phyloP scores from a whole-genome alignment of 2,113 vertebrate genomes.

The Hippocampus barbouri region DNA sequence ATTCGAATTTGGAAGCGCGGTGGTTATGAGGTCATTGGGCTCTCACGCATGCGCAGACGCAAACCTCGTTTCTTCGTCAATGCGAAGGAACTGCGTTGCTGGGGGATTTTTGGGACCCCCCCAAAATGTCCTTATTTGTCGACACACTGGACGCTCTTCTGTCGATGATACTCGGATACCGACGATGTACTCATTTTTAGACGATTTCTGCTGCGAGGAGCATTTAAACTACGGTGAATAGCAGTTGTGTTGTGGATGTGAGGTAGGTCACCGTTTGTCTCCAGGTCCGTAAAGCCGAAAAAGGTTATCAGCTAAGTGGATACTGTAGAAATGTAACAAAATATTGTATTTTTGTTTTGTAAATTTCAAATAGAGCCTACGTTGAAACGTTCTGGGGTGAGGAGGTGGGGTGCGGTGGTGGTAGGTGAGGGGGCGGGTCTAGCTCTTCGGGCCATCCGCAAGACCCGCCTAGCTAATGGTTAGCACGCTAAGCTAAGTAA shows the following conservation, averaged over 20 bases:
- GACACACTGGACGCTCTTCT: background rate
- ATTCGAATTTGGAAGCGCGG: background rate
- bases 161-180: background rate
- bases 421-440: constrained; percentile 38
- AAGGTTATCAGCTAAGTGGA: background rate
- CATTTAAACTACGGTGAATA: constrained; percentile 9
- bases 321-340: background rate
- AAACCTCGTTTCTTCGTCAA: constrained; percentile 46
- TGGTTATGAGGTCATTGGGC: constrained; percentile 49
- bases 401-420: constrained; percentile 24
- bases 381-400: background rate
- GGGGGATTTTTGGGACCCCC: constrained; percentile 14
- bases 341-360: background rate
- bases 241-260: constrained; percentile 35
- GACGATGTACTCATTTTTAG: background rate
- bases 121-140: constrained; percentile 1
- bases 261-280: constrained; percentile 49
- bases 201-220: constrained; percentile 4
- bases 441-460: constrained; percentile 42
- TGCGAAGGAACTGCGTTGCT: constrained; percentile 47
- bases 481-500: constrained; percentile 18
- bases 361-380: background rate
- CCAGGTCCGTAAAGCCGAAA: background rate
- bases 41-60: constrained; percentile 55
- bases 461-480: constrained; percentile 52